Percentiles rank a stretch among this genome's conserved stretches.
phyloP scores from a whole-genome alignment of 1,140 invertebrate genomes.

The Drosophila bocki region DNA sequence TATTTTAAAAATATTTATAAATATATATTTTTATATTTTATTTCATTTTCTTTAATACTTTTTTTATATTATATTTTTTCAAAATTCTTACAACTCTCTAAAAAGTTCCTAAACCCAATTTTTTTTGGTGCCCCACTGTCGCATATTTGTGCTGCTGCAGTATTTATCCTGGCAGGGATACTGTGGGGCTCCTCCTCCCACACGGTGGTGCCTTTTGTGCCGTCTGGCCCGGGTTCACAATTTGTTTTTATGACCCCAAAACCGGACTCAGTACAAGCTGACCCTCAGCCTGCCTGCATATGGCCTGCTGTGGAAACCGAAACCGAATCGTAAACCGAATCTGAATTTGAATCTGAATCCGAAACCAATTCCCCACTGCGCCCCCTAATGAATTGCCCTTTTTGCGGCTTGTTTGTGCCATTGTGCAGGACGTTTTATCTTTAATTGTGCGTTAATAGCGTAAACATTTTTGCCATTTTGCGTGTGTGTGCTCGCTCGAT shows the following conservation, averaged over 20 bases:
- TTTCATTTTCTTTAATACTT: no score
- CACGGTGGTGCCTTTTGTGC: constrained; percentile 25
- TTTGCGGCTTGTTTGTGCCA: constrained; percentile 25
- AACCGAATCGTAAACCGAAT: neutral
- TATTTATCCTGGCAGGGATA: constrained; percentile 59
- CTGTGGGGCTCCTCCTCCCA: neutral
- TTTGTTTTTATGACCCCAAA: constrained; percentile 71
- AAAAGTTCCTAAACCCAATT: neutral
- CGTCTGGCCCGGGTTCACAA: constrained; percentile 46
- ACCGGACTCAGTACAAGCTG: neutral
- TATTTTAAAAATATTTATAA: no score
- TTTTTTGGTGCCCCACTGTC: constrained; percentile 35
- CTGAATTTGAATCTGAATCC: constrained; percentile 36
- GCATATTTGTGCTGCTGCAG: constrained; percentile 75
- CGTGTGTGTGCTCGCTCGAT: neutral
- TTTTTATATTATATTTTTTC: no score
- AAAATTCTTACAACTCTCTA: neutral
- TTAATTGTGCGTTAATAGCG: constrained; percentile 83
- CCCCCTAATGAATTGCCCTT: constrained; percentile 72
- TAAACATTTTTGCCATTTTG: constrained; percentile 66
- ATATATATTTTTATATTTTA: no score
- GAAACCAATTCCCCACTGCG: constrained; percentile 7
- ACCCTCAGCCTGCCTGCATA: constrained; percentile 12
- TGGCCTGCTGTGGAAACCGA: neutral
- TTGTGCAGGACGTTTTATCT: constrained; percentile 69